Conservation (phyloP, 2,797 vertebrate species). For the Melanotaenia trifasciata region DNA sequence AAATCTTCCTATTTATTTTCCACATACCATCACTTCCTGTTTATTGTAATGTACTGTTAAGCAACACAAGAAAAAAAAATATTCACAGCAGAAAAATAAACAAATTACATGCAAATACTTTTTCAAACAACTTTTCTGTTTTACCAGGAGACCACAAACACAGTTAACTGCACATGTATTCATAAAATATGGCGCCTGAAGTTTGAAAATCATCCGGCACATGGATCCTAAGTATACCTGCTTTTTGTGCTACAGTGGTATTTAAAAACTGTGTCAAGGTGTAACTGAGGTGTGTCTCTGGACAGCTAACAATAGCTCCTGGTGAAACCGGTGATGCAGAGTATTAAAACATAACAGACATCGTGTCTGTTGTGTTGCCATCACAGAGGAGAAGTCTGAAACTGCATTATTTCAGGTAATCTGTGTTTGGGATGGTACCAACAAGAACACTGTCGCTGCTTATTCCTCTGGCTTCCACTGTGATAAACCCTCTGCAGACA, state of each 20-base stretch:
- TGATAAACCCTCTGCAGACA: too few species aligned
- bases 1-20: not conserved
- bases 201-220: conserved; percentile 9
- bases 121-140: not conserved
- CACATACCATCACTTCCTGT: not conserved
- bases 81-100: not conserved
- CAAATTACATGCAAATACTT: conserved; percentile 45
- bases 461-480: not conserved
- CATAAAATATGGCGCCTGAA: too few species aligned
- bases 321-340: conserved; percentile 32
- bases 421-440: not conserved
- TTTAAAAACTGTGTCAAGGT: not conserved
- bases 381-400: not conserved
- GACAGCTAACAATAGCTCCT: conserved; percentile 5
- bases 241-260: not conserved
- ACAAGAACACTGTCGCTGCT: too few species aligned
- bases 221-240: not conserved
- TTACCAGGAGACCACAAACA: not conserved
- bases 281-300: conserved; percentile 17
- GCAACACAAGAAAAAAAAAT: not conserved
- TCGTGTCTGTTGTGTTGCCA: not conserved
- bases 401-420: not conserved
- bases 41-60: not conserved
- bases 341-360: not conserved
- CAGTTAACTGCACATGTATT: not conserved